A percentile compares a stretch with the other conserved stretches of the same genome.
phyloP scores from a whole-genome alignment of 2,888 invertebrate genomes.

The Hipparchia semele region DNA sequence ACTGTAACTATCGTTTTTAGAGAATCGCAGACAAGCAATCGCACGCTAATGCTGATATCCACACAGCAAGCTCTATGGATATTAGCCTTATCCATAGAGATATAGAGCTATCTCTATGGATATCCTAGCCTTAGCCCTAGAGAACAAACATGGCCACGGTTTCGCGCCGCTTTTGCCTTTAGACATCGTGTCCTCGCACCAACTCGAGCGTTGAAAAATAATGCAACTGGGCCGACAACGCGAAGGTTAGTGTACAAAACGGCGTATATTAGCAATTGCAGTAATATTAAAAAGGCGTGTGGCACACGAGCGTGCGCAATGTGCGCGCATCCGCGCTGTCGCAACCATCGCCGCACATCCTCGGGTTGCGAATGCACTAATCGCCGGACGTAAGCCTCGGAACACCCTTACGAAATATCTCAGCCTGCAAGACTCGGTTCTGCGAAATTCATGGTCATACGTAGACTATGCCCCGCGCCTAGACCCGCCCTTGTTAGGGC shows the following conservation, averaged over 20 bases:
- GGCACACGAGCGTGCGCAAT: slow-evolving; percentile 63
- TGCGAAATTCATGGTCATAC: slow-evolving; percentile 35
- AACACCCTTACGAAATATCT: slow-evolving; percentile 66
- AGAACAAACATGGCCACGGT: neutral
- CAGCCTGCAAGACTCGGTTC: slow-evolving; percentile 28
- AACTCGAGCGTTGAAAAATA: slow-evolving; percentile 75
- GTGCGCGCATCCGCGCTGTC: slow-evolving; percentile 77
- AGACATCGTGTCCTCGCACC: slow-evolving; percentile 62
- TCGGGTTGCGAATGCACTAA: slow-evolving; percentile 75
- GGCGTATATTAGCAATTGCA: slow-evolving; percentile 74
- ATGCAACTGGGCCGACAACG: slow-evolving; percentile 74
- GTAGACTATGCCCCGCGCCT: neutral
- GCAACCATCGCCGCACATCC: slow-evolving; percentile 75
- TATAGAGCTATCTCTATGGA: too few species aligned
- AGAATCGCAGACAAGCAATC: too few species aligned
- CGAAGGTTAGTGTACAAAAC: slow-evolving; percentile 76
- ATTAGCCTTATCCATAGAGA: too few species aligned
- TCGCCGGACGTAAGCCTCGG: slow-evolving; percentile 77
- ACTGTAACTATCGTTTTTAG: too few species aligned
- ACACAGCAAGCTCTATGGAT: too few species aligned
- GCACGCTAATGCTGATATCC: too few species aligned
- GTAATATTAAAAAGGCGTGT: slow-evolving; percentile 71
- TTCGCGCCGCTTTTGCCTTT: slow-evolving; percentile 12
- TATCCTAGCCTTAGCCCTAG: too few species aligned
- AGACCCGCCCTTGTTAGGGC: slow-evolving; percentile 7